phyloP scores from a whole-genome alignment of 1,140 invertebrate genomes.

The Rhyacophila brunnea region DNA sequence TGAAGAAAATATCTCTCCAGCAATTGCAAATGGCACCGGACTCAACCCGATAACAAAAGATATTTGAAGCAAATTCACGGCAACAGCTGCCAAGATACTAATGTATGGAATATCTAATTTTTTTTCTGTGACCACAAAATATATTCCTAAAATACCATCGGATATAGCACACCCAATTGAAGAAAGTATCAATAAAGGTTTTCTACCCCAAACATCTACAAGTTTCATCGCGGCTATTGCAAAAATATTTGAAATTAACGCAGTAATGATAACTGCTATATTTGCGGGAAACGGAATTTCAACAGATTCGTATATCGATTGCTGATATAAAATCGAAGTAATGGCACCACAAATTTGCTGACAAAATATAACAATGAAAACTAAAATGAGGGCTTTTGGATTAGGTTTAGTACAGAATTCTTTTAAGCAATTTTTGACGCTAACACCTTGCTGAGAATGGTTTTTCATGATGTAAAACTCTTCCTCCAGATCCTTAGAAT shows the following conservation, averaged over 20 bases:
- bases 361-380: conserved; percentile 19
- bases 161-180: conserved; percentile 26
- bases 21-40: conserved; percentile 24
- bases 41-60: conserved; percentile 30
- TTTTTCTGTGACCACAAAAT: conserved; percentile 22
- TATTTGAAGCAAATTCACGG: conserved; percentile 25
- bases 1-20: conserved; percentile 29
- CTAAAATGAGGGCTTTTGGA: conserved; percentile 26
- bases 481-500: conserved; percentile 4
- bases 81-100: conserved; percentile 20
- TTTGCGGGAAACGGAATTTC: conserved; percentile 14
- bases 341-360: conserved; percentile 31
- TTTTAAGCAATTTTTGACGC: conserved; percentile 4
- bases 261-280: conserved; percentile 28
- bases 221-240: conserved; percentile 24
- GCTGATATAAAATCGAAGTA: conserved; percentile 30
- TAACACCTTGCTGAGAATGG: conserved; percentile 5
- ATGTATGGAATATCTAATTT: conserved; percentile 11
- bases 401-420: conserved; percentile 25
- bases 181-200: conserved; percentile 25
- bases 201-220: conserved; percentile 32
- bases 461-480: conserved; percentile 18
- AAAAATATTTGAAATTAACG: conserved; percentile 22
- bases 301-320: conserved; percentile 23
- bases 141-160: conserved; percentile 21